Conservation (phyloP, 2,797 vertebrate genomes). For the Karalla daura region DNA sequence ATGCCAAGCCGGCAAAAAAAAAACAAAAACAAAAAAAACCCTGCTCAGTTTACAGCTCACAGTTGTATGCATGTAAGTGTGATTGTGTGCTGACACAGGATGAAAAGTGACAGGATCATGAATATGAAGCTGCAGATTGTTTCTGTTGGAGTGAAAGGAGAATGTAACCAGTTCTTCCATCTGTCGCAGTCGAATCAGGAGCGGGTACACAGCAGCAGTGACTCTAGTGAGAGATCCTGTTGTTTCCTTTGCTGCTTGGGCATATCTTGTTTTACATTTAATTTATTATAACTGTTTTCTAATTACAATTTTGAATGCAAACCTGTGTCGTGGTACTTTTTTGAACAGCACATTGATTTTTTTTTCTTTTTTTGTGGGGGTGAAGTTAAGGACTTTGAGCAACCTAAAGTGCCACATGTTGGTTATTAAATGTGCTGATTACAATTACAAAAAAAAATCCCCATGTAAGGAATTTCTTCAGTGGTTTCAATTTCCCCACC, state of each 20-base stretch:
- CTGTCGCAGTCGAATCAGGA: constrained; percentile 26
- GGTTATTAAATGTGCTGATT: too few species aligned
- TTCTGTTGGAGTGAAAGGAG: constrained; percentile 55
- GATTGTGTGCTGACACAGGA: constrained; percentile 45
- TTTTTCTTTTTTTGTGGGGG: too few species aligned
- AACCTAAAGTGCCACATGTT: too few species aligned
- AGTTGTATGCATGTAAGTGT: constrained; percentile 68
- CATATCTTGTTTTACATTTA: constrained; percentile 76
- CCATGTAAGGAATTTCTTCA: background rate
- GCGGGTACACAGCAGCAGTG: constrained; percentile 58
- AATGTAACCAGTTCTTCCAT: constrained; percentile 35
- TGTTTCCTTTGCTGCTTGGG: constrained; percentile 72
- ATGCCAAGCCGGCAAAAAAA: constrained; percentile 50
- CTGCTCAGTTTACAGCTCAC: constrained; percentile 62
- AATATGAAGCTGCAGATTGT: constrained; percentile 47
- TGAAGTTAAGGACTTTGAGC: too few species aligned
- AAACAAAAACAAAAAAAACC: too few species aligned
- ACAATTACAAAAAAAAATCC: too few species aligned
- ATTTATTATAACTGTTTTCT: constrained; percentile 84
- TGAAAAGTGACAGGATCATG: constrained; percentile 38
- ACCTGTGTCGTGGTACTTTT: constrained; percentile 47
- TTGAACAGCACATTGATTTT: constrained; percentile 3
- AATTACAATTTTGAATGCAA: constrained; percentile 75
- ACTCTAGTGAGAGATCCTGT: constrained; percentile 61
- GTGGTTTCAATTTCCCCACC: background rate